phyloP scores from a whole-genome alignment of 1,140 invertebrate species.

The Zaprionus camerounensis region DNA sequence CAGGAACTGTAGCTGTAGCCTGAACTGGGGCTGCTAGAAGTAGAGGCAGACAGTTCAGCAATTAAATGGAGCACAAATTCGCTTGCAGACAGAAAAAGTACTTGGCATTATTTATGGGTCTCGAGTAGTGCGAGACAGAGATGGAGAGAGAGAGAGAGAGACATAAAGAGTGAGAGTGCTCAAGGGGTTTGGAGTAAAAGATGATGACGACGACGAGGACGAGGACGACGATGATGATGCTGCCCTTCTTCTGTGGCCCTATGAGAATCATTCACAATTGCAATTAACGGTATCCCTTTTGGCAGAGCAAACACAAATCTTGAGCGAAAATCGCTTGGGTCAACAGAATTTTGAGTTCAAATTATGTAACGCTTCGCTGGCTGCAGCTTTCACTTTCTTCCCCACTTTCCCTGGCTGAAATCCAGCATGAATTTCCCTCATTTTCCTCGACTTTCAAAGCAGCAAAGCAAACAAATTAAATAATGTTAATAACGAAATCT shows the following conservation, averaged over 20 bases:
- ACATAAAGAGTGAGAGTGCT: neutral
- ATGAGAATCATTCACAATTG: slow-evolving; percentile 50
- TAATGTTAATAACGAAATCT: slow-evolving; percentile 82
- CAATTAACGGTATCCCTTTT: slow-evolving; percentile 60
- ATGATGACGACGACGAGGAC: neutral
- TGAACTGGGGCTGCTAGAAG: neutral
- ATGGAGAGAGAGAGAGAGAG: neutral
- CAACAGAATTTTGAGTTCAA: slow-evolving; percentile 60
- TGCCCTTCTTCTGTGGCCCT: neutral
- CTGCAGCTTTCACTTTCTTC: slow-evolving; percentile 53
- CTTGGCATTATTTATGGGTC: slow-evolving; percentile 74
- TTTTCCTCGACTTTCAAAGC: slow-evolving; percentile 13
- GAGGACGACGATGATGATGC: neutral
- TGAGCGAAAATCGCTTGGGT: slow-evolving; percentile 67
- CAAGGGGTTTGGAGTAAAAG: neutral
- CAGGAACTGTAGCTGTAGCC: no score
- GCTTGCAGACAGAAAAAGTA: slow-evolving; percentile 49
- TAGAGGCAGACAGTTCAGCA: slow-evolving; percentile 29
- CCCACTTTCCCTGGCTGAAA: neutral
- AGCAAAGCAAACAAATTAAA: slow-evolving; percentile 76
- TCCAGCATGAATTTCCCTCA: slow-evolving; percentile 9
- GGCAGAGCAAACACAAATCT: slow-evolving; percentile 11
- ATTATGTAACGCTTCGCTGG: slow-evolving; percentile 28
- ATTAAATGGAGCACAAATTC: slow-evolving; percentile 67
- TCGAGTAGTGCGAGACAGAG: slow-evolving; percentile 36